phyloP scores from a whole-genome alignment of 2,113 vertebrate species.

The Tor tambroides region DNA sequence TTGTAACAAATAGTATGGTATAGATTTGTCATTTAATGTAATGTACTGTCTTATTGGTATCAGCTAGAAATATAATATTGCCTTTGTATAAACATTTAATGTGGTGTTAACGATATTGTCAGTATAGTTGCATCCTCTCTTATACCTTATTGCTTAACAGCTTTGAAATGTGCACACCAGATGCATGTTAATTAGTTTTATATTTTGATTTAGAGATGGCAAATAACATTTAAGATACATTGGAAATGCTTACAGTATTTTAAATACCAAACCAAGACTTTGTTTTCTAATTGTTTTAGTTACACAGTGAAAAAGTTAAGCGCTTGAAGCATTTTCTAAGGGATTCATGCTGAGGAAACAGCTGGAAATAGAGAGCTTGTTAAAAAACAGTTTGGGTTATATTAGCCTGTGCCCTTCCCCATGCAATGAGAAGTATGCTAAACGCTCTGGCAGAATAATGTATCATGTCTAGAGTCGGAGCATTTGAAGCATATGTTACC shows the following conservation, averaged over 20 bases:
- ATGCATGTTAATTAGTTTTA: background rate
- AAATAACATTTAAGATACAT: background rate
- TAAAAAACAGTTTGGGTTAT: conserved; percentile 53
- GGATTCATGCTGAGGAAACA: conserved; percentile 44
- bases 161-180: background rate
- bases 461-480: conserved; percentile 61
- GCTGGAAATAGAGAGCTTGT: conserved; percentile 46
- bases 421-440: conserved; percentile 52
- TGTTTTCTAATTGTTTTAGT: conserved; percentile 17
- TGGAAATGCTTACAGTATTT: background rate
- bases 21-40: too few species aligned
- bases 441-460: conserved; percentile 49
- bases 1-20: too few species aligned
- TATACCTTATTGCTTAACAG: background rate
- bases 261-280: background rate
- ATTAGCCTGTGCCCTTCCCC: conserved; percentile 44
- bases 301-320: background rate
- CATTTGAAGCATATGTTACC: conserved; percentile 61
- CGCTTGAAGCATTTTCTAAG: conserved; percentile 33
- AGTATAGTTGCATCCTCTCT: background rate
- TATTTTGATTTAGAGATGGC: background rate
- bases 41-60: too few species aligned
- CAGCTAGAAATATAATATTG: too few species aligned
- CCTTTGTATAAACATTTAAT: too few species aligned
- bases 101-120: background rate